A percentile compares a stretch with the other conserved stretches of the same genome.
phyloP scores from a whole-genome alignment of 2,113 vertebrate species.

The Stegostoma tigrinum region DNA sequence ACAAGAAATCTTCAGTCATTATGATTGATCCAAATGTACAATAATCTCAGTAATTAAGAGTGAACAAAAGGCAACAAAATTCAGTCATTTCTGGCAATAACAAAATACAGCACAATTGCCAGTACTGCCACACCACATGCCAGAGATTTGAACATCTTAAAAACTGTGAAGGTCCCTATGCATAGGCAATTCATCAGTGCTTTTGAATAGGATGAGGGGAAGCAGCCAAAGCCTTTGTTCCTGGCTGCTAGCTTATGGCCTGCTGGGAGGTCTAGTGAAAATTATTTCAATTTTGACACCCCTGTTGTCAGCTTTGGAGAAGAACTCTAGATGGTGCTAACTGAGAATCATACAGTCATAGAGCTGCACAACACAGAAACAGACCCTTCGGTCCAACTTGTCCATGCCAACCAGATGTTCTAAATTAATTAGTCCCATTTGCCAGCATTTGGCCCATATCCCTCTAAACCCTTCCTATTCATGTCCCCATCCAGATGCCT shows the following conservation, averaged over 20 bases:
- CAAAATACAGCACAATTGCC: background rate
- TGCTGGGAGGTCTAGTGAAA: background rate
- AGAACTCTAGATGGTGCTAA: no score
- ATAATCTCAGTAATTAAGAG: background rate
- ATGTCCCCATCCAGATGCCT: no score
- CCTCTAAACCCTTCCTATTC: no score
- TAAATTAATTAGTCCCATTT: no score
- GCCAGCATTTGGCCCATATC: no score
- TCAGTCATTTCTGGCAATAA: background rate
- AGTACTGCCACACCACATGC: background rate
- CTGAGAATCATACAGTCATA: no score
- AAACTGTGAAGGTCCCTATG: background rate
- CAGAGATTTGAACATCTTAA: background rate
- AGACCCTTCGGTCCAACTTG: no score
- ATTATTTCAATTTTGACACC: no score
- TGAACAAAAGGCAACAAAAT: background rate
- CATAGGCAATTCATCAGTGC: background rate
- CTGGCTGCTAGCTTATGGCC: background rate
- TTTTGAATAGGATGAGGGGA: background rate
- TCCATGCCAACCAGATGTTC: no score
- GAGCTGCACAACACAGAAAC: no score
- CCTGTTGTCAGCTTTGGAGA: background rate
- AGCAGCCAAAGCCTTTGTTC: background rate
- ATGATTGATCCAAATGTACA: background rate
- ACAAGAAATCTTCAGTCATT: background rate